Percentiles rank a stretch among this genome's conserved stretches.
phyloP scores from a whole-genome alignment of 2,797 vertebrate species.

The Anniella stebbinsi region DNA sequence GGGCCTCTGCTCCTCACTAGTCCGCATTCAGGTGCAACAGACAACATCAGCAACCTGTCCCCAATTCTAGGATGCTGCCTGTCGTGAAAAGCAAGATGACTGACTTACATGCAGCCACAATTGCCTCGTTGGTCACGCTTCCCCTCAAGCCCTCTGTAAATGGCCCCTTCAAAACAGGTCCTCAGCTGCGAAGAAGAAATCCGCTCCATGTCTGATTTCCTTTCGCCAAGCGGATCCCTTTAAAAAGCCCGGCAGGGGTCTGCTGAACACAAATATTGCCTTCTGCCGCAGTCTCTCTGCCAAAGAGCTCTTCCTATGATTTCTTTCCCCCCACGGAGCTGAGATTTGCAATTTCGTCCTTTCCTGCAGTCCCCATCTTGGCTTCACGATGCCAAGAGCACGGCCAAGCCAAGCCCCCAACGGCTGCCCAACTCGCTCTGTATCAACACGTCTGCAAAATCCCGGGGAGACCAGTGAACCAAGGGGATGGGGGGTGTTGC shows the following conservation, averaged over 20 bases:
- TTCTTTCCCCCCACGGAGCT: not conserved
- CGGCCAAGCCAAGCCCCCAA: not conserved
- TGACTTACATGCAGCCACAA: too few species aligned
- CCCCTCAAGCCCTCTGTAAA: not conserved
- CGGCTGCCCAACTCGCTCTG: not conserved
- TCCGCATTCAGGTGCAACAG: not conserved
- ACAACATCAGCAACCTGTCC: not conserved
- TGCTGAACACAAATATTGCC: not conserved
- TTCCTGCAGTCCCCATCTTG: not conserved
- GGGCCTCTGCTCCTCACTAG: too few species aligned
- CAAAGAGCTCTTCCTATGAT: accelerated
- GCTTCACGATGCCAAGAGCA: not conserved
- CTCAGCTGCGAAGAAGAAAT: not conserved
- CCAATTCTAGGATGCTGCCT: not conserved
- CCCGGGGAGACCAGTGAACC: too few species aligned
- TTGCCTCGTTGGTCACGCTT: too few species aligned
- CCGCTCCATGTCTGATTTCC: too few species aligned
- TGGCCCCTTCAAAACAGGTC: not conserved
- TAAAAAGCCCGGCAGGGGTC: accelerated
- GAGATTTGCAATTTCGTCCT: not conserved
- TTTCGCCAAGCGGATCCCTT: accelerated
- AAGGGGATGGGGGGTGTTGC: too few species aligned
- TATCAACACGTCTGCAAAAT: not conserved
- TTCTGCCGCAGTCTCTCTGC: accelerated
- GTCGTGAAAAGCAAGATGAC: not conserved